Evolutionary conservation across 1,140 invertebrate genomes (phyloP).

Genomic region (Drosophila nikananu): DNA sequence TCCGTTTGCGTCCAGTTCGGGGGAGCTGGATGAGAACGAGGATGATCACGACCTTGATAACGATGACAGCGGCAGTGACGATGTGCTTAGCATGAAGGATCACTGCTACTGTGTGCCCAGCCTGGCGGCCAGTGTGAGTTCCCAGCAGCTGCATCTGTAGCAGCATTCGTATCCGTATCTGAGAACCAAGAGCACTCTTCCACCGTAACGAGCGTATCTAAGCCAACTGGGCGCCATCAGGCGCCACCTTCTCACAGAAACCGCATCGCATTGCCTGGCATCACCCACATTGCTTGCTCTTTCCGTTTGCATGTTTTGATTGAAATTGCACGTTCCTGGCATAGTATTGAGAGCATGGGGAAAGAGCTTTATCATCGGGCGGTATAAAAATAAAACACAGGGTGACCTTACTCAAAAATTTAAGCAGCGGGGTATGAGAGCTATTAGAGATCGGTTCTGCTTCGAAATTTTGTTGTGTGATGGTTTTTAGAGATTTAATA

Average conservation of each 20-base stretch:
- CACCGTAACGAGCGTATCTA: constrained; percentile 59
- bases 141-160: constrained; percentile 26
- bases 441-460: neutral
- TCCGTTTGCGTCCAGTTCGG: constrained; percentile 52
- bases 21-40: constrained; percentile 50
- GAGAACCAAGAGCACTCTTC: constrained; percentile 30
- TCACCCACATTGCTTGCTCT: constrained; percentile 38
- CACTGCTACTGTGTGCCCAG: constrained; percentile 84
- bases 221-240: constrained; percentile 40
- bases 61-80: constrained; percentile 72
- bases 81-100: constrained; percentile 80
- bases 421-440: neutral
- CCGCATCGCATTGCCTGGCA: constrained; percentile 33
- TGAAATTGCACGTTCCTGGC: constrained; percentile 48
- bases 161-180: constrained; percentile 21
- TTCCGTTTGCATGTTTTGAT: constrained; percentile 67
- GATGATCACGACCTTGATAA: constrained; percentile 25
- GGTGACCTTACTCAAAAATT: constrained; percentile 26
- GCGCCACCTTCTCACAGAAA: constrained; percentile 25
- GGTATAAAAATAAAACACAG: constrained; percentile 49
- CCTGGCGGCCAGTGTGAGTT: constrained; percentile 84
- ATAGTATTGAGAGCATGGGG: constrained; percentile 53
- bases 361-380: constrained; percentile 37
- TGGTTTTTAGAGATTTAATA: neutral
- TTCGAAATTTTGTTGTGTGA: neutral